Percentiles rank a stretch among this genome's conserved stretches.
phyloP scores from a whole-genome alignment of 2,888 invertebrate genomes.

The Gortyna flavago region DNA sequence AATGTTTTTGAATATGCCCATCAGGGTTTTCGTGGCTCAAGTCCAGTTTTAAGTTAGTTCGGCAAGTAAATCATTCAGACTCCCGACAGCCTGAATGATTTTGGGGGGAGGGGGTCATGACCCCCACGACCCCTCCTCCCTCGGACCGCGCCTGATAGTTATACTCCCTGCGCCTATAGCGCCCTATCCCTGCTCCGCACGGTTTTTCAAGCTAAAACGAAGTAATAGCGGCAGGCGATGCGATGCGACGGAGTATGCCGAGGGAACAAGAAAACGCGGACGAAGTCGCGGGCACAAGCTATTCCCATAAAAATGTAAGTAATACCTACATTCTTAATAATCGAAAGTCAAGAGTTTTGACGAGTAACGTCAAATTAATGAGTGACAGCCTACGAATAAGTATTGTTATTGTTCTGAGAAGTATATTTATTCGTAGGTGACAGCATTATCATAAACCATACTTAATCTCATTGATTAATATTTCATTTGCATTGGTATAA shows the following conservation, averaged over 20 bases:
- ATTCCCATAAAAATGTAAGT: neutral
- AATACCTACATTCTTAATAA: slow-evolving; percentile 14
- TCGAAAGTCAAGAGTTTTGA: slow-evolving; percentile 20
- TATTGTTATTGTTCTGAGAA: no score
- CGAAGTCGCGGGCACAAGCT: neutral
- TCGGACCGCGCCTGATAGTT: no score
- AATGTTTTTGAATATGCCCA: no score
- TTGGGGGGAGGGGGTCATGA: no score
- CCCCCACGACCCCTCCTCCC: no score
- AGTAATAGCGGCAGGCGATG: neutral
- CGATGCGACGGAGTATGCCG: neutral
- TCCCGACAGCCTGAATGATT: no score
- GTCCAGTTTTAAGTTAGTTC: no score
- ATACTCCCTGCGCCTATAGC: no score
- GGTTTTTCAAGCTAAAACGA: neutral
- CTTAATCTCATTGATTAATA: slow-evolving; percentile 29
- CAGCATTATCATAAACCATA: slow-evolving; percentile 39
- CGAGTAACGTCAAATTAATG: slow-evolving; percentile 11
- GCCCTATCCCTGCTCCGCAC: neutral
- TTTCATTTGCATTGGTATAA: slow-evolving; percentile 30
- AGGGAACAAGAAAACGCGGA: neutral
- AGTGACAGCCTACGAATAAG: no score
- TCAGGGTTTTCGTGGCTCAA: no score
- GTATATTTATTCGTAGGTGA: no score
- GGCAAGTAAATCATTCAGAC: no score